Evolutionary conservation across 2,888 invertebrate genomes (phyloP), one percentile per base, ranked within the genome.

Genomic region (Epicampocera succincta): DNA sequence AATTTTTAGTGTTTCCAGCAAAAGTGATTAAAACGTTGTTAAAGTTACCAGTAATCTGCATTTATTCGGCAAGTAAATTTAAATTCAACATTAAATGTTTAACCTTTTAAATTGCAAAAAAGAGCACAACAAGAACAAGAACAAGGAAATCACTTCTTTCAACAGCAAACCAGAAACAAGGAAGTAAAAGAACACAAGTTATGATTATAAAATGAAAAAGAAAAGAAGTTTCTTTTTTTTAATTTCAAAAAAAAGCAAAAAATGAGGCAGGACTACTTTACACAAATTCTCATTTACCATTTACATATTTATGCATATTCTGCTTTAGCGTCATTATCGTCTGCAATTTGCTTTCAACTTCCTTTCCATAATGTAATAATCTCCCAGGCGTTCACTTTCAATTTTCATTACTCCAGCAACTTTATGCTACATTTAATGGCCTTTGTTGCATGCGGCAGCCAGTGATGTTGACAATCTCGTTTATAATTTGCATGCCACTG

Each of bases 391-490:
- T 72, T 66, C 61, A 52, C 54, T 72, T 72, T 61, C 69, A 66
- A 68, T 76, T 72, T 77, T 68, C 50, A 73, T 81, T 68, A 52
- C 46, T 63, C 48, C 50, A 29, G 42, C 63, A 77, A 73, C 56
- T 73, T 69, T n/a, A 75, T 73, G 73, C 50, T 40, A 56, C 66
- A 68, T 73, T 76, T 71, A 71, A 60, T 75, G 48, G 58, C 52
- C 65, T 65, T n/a, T 75, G 19, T 74, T 69, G 63, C 80, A 75
- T 69, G 46, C 40, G 42, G 50, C 72, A 73, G 66, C 11, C 48
- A 52, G 33, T 12, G 25, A 11, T 52, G 61, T 44, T 33, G 50
- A 52, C 46, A 40, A 48, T 29, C 19, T 68, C 5, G 13, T 38
- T 63, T 33, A 19, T 11, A 56, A 42, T 40, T 46, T 71, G 17